Base-by-base conservation (phyloP, 2,113 vertebrate genomes). In the Pteruthius melanotis region DNA sequence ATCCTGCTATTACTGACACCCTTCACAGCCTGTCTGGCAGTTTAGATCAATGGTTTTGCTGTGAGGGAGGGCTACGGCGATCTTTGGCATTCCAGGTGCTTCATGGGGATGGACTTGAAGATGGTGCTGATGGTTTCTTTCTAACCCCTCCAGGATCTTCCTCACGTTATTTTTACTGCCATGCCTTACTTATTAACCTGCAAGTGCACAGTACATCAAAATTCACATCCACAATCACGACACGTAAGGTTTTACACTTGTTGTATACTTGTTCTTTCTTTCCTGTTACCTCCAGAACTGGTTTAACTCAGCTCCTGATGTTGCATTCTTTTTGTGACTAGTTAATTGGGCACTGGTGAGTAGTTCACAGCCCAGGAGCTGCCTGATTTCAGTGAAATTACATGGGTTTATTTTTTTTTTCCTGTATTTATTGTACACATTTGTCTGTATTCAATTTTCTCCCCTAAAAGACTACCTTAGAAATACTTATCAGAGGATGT, bases 81-180 rank as follows among this genome's bases (percentile, higher is more conserved):
- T 49, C 5, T 52, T 77, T 35, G 17, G 1, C 1, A 1, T 71
- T 8, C 4, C 3, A 53, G 7, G 40, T 45, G 14, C 17, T 78
- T 84, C 7, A 7, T 7, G 9, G 23, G 57, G 24, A 10, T 11
- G 6, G 40, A n/a, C n/a, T n/a, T n/a, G n/a, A n/a, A n/a, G n/a
- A n/a, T n/a, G 40, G 40, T 42, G n/a, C n/a, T 42, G 39, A 40
- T 40, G 39, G 39, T 40, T 40, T 40, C 9, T 40, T 40, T 40
- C 39, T 40, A 13, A 40, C 39, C 39, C 39, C 39, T 40, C 39
- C 39, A 40, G 39, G 39, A 40, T 40, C 18, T 71, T 7, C 5
- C 8, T 54, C 2, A 0, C 7, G 11, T 47, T 1, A 21, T 39
- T 89, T 91, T 79, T 72, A 6, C 16, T 72, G 24, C 16, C 40